Conservation (phyloP, 1,140 invertebrate genomes). For the Dolichoris vasculosae region DNA sequence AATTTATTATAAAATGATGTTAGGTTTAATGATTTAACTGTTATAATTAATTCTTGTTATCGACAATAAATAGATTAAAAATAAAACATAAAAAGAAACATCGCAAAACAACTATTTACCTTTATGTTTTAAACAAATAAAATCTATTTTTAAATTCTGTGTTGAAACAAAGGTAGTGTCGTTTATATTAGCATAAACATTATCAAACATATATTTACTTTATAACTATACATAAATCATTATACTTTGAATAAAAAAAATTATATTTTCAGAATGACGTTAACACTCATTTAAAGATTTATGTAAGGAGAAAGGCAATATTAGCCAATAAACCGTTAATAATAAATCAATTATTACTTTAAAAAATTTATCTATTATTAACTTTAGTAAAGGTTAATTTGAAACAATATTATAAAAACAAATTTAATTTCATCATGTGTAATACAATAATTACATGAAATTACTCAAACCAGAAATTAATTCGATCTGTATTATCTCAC, state of each 20-base stretch:
- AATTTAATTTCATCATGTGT: neutral
- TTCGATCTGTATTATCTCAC: no score
- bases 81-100: no score
- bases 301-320: conserved; percentile 5
- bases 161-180: neutral
- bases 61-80: no score
- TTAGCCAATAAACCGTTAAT: neutral
- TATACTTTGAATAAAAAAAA: neutral
- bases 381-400: neutral
- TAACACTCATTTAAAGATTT: conserved; percentile 3
- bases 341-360: conserved; percentile 9
- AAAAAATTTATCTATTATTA: neutral
- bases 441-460: neutral
- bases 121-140: no score
- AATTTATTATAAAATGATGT: no score
- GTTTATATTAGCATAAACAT: neutral
- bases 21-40: no score
- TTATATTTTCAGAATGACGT: neutral
- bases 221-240: conserved; percentile 8
- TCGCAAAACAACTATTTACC: no score
- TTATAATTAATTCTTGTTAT: no score
- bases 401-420: neutral
- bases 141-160: neutral
- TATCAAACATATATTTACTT: neutral
- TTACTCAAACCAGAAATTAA: no score